These are phyloP conservation scores for Blastobasis adustella DNA, from an alignment of 2,888 invertebrate genomes.

Conservation along the genomic window DNA sequence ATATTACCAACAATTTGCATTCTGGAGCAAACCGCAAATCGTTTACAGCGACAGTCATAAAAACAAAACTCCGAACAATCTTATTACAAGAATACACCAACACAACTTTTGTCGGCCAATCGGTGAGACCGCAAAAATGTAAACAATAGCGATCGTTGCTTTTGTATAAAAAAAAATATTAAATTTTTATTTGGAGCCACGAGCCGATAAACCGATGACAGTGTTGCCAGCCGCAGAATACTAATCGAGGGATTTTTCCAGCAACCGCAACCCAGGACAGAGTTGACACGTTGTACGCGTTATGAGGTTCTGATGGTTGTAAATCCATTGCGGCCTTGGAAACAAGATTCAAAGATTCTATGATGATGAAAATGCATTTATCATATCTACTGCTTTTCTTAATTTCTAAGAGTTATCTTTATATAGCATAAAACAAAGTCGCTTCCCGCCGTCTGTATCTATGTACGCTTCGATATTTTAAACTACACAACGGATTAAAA, in stretches of 20 bases:
- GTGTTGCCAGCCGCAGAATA: slow-evolving; percentile 45
- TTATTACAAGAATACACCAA: slow-evolving; percentile 6
- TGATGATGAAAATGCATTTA: no score
- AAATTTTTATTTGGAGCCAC: slow-evolving; percentile 40
- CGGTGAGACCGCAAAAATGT: slow-evolving; percentile 28
- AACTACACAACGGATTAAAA: no score
- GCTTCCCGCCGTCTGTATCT: no score
- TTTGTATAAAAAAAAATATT: slow-evolving; percentile 30
- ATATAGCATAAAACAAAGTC: no score
- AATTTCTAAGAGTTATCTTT: no score
- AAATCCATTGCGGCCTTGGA: neutral
- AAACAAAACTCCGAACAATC: slow-evolving; percentile 6
- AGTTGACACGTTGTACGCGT: slow-evolving; percentile 16
- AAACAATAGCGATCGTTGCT: slow-evolving; percentile 29
- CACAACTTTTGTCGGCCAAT: slow-evolving; percentile 14
- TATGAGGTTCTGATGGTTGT: slow-evolving; percentile 13
- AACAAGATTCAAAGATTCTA: no score
- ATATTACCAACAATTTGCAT: no score
- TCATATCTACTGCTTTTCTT: no score
- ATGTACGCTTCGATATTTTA: no score
- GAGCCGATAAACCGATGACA: slow-evolving; percentile 46
- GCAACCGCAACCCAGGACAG: slow-evolving; percentile 33
- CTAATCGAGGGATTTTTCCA: slow-evolving; percentile 52
- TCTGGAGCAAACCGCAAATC: neutral
- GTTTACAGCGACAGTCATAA: slow-evolving; percentile 1